Percentiles rank a stretch among this genome's conserved stretches.
Evolutionary conservation across 2,113 vertebrate species (phyloP).

Genomic region (Oncorhynchus masou): DNA sequence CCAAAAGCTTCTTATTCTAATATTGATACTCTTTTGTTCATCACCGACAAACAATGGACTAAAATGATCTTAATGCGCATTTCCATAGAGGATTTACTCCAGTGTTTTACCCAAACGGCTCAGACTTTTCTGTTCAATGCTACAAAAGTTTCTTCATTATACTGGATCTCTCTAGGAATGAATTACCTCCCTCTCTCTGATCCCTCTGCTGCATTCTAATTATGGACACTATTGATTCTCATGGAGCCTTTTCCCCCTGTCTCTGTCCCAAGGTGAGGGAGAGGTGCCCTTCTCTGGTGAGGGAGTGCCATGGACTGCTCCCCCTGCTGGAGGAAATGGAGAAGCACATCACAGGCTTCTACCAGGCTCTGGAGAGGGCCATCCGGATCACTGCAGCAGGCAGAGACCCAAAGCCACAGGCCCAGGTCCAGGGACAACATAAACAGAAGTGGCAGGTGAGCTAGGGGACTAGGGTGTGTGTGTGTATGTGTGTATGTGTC

Average conservation of each 20-base stretch:
- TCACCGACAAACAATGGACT: too few species aligned
- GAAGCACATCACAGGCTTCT: constrained; percentile 86
- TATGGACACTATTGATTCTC: too few species aligned
- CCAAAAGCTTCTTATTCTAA: not conserved
- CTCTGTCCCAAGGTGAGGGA: constrained; percentile 82
- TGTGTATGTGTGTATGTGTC: constrained; percentile 5
- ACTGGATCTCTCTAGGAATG: too few species aligned
- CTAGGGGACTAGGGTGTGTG: not conserved
- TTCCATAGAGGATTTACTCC: too few species aligned
- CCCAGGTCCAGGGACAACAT: constrained; percentile 65
- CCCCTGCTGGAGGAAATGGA: constrained; percentile 88
- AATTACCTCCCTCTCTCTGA: too few species aligned
- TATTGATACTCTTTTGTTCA: too few species aligned
- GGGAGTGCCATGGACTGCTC: constrained; percentile 82
- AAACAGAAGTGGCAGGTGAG: constrained; percentile 90
- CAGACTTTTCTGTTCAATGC: too few species aligned
- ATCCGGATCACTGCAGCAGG: constrained; percentile 77
- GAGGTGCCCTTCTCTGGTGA: constrained; percentile 75
- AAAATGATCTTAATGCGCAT: too few species aligned
- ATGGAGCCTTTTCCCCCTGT: not conserved
- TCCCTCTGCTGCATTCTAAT: too few species aligned
- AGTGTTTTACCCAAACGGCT: too few species aligned
- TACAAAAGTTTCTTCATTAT: too few species aligned
- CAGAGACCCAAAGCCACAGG: constrained; percentile 68
- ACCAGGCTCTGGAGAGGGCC: constrained; percentile 85